Percentiles rank a stretch among this genome's conserved stretches.
Evolutionary conservation across 1,140 invertebrate species (phyloP).

Genomic region (Odontomachus brunneus): DNA sequence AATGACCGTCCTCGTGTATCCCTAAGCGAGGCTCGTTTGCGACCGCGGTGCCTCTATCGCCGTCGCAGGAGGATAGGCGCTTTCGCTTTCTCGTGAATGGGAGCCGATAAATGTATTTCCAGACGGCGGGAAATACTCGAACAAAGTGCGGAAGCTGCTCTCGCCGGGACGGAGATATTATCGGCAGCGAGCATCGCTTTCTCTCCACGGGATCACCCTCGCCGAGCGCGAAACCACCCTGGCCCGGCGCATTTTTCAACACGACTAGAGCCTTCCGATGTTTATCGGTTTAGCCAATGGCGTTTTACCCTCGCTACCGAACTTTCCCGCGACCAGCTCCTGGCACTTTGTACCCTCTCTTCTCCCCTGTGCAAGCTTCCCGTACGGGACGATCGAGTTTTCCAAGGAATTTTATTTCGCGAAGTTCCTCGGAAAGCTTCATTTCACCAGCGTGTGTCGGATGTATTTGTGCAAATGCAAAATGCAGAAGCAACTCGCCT

Average conservation of each 20-base stretch:
- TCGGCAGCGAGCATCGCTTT: constrained; percentile 1
- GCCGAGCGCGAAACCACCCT: constrained; percentile 22
- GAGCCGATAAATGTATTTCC: constrained; percentile 30
- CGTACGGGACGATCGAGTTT: constrained; percentile 9
- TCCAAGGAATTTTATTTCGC: background rate
- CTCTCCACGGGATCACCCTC: constrained; percentile 55
- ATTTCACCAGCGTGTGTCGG: background rate
- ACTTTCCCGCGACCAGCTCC: constrained; percentile 10
- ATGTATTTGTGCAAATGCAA: background rate
- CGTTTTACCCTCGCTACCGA: constrained; percentile 41
- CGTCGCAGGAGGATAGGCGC: background rate
- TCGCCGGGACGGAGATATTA: background rate
- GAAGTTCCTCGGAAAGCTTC: constrained; percentile 1
- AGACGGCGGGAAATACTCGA: constrained; percentile 30
- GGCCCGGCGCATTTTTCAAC: constrained; percentile 66
- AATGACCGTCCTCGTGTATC: background rate
- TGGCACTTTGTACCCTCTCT: background rate
- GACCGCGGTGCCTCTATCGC: background rate
- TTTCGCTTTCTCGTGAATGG: constrained; percentile 9
- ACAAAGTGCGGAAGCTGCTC: constrained; percentile 44
- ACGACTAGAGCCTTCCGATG: constrained; percentile 74
- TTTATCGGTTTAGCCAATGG: constrained; percentile 78
- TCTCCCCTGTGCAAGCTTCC: no score
- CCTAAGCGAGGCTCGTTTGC: background rate
- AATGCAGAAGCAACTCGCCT: constrained; percentile 4